Conservation (phyloP, 2,113 vertebrate species). For the Pongo pygmaeus region DNA sequence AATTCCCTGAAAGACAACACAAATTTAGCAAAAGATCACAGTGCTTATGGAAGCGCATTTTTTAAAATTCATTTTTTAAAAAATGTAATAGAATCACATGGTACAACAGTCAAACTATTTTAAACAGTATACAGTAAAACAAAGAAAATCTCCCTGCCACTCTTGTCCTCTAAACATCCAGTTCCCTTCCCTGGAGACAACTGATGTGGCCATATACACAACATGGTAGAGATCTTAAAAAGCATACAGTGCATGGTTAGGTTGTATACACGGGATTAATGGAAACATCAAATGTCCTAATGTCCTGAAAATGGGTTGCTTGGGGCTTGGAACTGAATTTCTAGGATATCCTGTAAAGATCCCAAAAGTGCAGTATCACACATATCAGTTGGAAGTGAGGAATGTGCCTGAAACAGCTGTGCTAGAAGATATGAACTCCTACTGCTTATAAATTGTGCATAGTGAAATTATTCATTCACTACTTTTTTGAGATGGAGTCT, state of each 20-base stretch:
- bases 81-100: neutral
- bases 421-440: neutral
- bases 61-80: neutral
- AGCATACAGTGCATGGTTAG: too few species aligned
- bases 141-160: neutral
- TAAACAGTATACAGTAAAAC: neutral
- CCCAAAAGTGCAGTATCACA: neutral
- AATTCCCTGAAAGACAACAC: neutral
- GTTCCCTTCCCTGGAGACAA: neutral
- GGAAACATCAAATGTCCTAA: neutral
- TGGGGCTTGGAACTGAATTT: neutral
- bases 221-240: neutral
- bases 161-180: neutral
- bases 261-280: neutral
- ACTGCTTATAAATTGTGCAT: neutral
- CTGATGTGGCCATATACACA: neutral
- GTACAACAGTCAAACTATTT: neutral
- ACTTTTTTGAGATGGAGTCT: too few species aligned
- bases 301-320: neutral
- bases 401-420: neutral
- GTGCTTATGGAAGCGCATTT: neutral
- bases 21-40: neutral
- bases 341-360: neutral
- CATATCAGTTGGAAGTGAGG: neutral
- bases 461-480: neutral